Base-by-base conservation (phyloP, 2,113 vertebrate genomes). In the Sinocyclocheilus anshuiensis region DNA sequence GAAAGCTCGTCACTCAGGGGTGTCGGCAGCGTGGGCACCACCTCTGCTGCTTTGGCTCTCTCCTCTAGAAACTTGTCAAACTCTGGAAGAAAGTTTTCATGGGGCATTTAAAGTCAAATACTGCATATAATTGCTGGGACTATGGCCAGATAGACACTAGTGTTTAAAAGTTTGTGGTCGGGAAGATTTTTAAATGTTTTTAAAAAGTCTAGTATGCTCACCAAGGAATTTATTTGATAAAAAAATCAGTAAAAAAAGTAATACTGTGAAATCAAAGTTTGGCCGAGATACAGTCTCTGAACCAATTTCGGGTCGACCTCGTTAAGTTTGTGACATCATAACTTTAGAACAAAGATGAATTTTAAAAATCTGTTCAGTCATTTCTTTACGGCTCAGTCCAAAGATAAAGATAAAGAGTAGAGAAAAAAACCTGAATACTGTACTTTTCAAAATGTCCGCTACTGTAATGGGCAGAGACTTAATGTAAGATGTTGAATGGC, bases 11-110 rank as follows among this genome's bases (percentile, higher is more conserved):
- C 96, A 87, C 84, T 87, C 0, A 96, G 96, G 77, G 96, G 96
- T 1, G 96, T 94, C 0, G 98, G 97, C 81, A 99, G 94, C 45
- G 92, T 95, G 79, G 97, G 97, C 76, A 95, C 92, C 94, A 94
- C 96, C 91, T 99, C 98, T 2, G 96, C 97, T 1, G 98, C 97
- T 95, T 98, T 99, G 94, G 98, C 98, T 91, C 98, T 91, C 92
- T 99, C 98, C 94, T 99, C 98, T 13, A 99, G 95, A 90, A 99
- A 99, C 90, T 97, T 99, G 92, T 99, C 98, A 13, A 99, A 99
- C 87, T 99, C 98, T 99, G 93, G 57, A 94, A 1, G 53, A 80
- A 69, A 57, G 39, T 26, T 18, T 24, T 42, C 72, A 84, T 26
- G 33, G 18, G 26, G 42, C 11, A 15, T 48, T 42, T 83, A 45